Percentiles rank a stretch among this genome's conserved stretches.
Conservation (phyloP, 2,888 invertebrate genomes). For the Tolmerus cingulatus region DNA sequence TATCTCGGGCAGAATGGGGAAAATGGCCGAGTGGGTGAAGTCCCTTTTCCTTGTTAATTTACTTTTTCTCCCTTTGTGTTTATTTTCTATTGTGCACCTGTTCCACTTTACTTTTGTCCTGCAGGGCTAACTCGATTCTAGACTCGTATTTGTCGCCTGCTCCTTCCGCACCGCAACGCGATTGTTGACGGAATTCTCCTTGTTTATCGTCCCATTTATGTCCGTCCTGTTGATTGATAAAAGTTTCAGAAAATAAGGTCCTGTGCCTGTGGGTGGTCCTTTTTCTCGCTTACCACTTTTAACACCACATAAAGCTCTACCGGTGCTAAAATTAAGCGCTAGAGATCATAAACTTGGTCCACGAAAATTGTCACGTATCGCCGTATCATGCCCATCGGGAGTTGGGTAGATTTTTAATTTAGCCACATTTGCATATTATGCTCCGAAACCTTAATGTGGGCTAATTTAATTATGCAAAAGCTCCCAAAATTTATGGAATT, state of each 20-base stretch:
- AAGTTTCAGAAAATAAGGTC: neutral
- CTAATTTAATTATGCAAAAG: neutral
- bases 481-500: neutral
- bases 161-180: neutral
- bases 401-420: neutral
- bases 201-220: neutral
- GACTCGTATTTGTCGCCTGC: neutral
- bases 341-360: neutral
- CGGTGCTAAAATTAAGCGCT: neutral
- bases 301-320: neutral
- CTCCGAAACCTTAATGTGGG: neutral
- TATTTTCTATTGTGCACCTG: neutral
- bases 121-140: neutral
- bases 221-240: neutral
- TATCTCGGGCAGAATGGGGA: neutral
- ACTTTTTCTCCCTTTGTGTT: neutral
- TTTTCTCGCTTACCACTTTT: neutral
- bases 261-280: neutral
- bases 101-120: neutral
- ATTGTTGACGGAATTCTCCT: neutral
- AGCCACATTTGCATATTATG: neutral
- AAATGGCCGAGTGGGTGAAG: neutral
- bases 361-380: neutral
- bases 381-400: neutral
- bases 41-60: neutral